Base-by-base conservation (phyloP, 2,888 invertebrate species). In the Mechanitis messenoides region DNA sequence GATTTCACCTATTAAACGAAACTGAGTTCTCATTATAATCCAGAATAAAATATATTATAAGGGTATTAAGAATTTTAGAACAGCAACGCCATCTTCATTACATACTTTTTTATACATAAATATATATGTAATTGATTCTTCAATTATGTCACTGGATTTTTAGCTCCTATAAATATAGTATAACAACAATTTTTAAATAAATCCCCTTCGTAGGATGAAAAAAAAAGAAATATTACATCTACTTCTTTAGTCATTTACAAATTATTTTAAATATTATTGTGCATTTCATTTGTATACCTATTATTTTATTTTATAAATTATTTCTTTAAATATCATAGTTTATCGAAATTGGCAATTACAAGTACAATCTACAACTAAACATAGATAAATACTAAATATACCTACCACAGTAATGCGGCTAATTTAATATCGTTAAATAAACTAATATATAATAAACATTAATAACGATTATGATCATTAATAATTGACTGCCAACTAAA, bases 401-500 rank as follows among this genome's bases (percentile, higher is more conserved):
- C 31, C 50, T 50, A 31, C 50, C 50, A 50, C 50, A 50, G 11
- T 6, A 7, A 50, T 50, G 50, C 50, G 50, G 50, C 50, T 50
- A 50, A 28, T 50, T 31, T 50, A 31, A 5, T 35, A 35, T 35
- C 35, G 35, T 20, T 54, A 53, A 75, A 86, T 67, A 58, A 84
- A 70, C 71, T 73, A 77, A 69, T 78, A 79, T 62, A 72, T 71
- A 58, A 81, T 74, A 59, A 81, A 78, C 62, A 77, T 79, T 65
- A 80, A 75, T 66, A 81, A 75, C 46, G 71, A 87, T 75, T 68
- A 87, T 79, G 71, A 85, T 77, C 75, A 87, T 68, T 64, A 81
- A 70, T 82, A 86, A 84, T 83, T 83, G 85, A 84, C 82, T 78
- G 74, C 71, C 76, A 72, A 76, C 75, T 67, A 68, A 60, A 59